These are phyloP conservation scores for Stichopus chloronotus DNA, from an alignment of 35 echinoderm and acorn worm species.

Conservation along the genomic window DNA sequence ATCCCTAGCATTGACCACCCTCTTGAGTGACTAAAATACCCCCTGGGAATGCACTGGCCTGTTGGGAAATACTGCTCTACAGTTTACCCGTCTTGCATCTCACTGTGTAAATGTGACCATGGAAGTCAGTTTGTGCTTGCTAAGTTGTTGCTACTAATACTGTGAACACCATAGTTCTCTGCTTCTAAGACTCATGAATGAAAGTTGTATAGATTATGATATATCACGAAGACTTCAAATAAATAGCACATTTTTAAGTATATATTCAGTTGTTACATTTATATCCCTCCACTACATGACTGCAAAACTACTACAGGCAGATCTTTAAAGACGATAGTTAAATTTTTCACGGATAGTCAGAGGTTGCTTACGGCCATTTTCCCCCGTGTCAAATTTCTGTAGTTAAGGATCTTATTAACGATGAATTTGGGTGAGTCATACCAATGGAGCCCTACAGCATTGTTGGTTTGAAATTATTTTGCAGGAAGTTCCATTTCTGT, in stretches of 20 bases:
- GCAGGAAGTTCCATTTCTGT: not conserved
- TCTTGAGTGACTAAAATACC: no score
- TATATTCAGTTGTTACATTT: not conserved
- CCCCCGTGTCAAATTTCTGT: not conserved
- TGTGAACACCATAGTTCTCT: no score
- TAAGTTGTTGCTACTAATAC: no score
- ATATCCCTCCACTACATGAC: not conserved
- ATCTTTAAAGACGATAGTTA: not conserved
- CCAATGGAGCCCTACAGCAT: not conserved
- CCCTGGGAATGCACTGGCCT: no score
- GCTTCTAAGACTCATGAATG: no score
- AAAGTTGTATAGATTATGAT: no score
- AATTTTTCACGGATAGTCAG: not conserved
- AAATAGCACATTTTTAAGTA: not conserved
- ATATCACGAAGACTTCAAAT: no score
- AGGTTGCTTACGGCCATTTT: not conserved
- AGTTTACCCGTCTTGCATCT: no score
- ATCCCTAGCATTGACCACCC: no score
- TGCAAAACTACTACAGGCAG: not conserved
- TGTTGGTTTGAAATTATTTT: not conserved
- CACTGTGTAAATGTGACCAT: no score
- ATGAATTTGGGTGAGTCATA: not conserved
- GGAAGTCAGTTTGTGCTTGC: no score
- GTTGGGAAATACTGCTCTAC: no score
- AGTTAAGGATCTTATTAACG: not conserved